Evolutionary conservation across 92 coral and sea anemone genomes (phyloP), one percentile per base, ranked within the genome.

Genomic region (Plumapathes pennacea): DNA sequence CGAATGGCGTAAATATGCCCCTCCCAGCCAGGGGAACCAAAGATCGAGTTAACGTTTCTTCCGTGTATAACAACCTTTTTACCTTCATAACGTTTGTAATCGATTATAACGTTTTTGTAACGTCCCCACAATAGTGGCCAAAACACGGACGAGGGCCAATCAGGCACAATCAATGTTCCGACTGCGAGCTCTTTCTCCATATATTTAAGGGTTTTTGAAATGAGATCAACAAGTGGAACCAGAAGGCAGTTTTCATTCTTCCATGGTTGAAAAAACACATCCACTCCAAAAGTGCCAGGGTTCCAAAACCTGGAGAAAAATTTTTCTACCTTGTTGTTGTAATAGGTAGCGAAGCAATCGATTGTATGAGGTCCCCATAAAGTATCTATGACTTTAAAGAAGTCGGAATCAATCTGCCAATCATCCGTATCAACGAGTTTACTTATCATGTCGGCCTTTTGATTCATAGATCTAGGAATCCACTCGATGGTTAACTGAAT

Each of bases 201-300:
- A 29, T 45, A 36, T 15, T 6, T 7, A 11, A 42, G 14, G 2
- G 25, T 31, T 24, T 40, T 47, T 12, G 2, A 13, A 29, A 49
- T 5, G 23, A 64, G 60, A 24, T 19, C 10, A 33, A 32, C 60
- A 9, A 60, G 46, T 10, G 44, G 62, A 9, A 63, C 62, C 3
- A 63, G 24, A 4, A 63, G 43, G 12, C 62, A 46, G 22, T 47
- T 47, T 21, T 43, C 43, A 8, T 31, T n/a, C n/a, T 41, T 28
- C 66, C 66, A 67, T 5, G 51, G 40, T 46, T 60, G 49, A 51
- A 55, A 47, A 38, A 48, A 60, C 36, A 64, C 80, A 32, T 72
- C 80, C 12, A 72, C 32, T 2, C 80, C 80, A n/a, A n/a, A n/a
- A 40, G 77, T 29, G 28, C 69, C 82, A 24, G 82, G 82, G 45